Conservation (phyloP, 2,797 vertebrate genomes). For the Sparus aurata region DNA sequence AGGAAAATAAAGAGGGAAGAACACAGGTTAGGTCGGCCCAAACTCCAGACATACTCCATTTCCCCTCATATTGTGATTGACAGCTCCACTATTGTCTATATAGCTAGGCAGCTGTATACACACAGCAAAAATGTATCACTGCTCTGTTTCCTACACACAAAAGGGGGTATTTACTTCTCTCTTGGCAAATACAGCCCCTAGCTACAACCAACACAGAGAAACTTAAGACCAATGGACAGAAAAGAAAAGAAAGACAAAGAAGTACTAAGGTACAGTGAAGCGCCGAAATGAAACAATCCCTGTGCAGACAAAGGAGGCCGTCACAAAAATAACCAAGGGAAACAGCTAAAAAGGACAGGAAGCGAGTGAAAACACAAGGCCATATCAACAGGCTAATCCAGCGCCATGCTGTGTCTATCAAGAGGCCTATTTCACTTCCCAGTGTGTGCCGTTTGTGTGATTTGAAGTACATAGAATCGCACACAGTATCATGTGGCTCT, state of each 20-base stretch:
- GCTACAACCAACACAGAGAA: constrained; percentile 72
- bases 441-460: background rate
- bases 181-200: constrained; percentile 73
- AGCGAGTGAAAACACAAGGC: constrained; percentile 7
- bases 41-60: constrained; percentile 32
- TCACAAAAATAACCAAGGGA: constrained; percentile 38
- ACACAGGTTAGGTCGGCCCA: constrained; percentile 9
- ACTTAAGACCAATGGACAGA: constrained; percentile 39
- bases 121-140: constrained; percentile 83
- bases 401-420: background rate
- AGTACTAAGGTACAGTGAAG: constrained; percentile 31
- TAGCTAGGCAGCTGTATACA: constrained; percentile 81
- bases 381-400: background rate
- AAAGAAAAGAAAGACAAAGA: constrained; percentile 42
- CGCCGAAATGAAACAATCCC: constrained; percentile 22
- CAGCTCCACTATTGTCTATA: constrained; percentile 69
- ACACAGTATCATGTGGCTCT: background rate
- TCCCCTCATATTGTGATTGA: constrained; percentile 57
- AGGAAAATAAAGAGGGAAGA: background rate
- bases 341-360: constrained; percentile 37
- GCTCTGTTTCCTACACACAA: constrained; percentile 79
- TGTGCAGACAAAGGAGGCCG: constrained; percentile 16
- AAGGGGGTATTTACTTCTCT: constrained; percentile 61
- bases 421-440: constrained; percentile 31
- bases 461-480: background rate